phyloP scores from a whole-genome alignment of 35 echinoderm and acorn worm species.

The Lytechinus variegatus region DNA sequence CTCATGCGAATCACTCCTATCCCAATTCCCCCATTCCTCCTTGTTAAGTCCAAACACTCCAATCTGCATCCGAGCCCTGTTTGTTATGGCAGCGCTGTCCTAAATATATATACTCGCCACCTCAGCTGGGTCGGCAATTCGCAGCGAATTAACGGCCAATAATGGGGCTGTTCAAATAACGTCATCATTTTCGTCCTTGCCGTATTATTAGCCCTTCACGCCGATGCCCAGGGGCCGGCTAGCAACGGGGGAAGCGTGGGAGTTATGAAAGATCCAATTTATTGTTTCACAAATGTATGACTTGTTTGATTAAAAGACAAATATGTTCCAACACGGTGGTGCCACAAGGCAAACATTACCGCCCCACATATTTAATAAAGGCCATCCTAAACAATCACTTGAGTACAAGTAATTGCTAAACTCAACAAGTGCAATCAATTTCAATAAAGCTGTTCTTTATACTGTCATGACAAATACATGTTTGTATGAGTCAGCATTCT shows the following conservation, averaged over 20 bases:
- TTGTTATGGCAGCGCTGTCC: neutral
- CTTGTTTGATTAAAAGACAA: neutral
- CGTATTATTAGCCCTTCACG: constrained; percentile 18
- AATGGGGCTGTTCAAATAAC: neutral
- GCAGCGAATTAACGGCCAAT: neutral
- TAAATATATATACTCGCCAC: constrained; percentile 19
- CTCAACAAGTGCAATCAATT: neutral
- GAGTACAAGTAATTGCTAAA: neutral
- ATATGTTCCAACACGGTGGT: neutral
- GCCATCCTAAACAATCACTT: neutral
- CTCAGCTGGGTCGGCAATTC: neutral
- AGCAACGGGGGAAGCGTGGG: neutral
- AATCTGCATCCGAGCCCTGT: neutral
- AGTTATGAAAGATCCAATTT: neutral
- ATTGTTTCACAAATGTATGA: neutral
- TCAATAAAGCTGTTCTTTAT: neutral
- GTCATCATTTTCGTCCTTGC: neutral
- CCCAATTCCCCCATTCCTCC: neutral
- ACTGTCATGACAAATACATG: neutral
- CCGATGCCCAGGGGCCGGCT: neutral
- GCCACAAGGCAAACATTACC: neutral
- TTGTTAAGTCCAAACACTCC: neutral
- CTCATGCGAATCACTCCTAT: neutral
- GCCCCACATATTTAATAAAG: neutral
- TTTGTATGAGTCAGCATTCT: neutral